Evolutionary conservation across 2,113 vertebrate genomes (phyloP), one percentile per base, ranked within the genome.

Genomic region (Coregonus clupeaformis): DNA sequence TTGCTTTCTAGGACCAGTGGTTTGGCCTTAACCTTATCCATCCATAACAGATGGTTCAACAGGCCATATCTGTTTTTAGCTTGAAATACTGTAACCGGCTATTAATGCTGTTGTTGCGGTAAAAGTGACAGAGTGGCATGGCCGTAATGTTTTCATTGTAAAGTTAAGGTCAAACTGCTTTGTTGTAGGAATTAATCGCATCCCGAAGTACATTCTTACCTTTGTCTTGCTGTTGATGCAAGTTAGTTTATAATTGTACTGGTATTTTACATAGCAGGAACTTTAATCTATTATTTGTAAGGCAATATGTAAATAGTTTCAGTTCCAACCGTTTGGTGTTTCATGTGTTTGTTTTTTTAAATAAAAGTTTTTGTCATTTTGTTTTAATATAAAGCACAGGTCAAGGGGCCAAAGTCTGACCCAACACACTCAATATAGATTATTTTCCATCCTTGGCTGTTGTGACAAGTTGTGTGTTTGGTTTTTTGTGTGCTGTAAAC

Each of bases 221-320:
- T 84, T 68, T 81, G 68, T 75, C 29, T 82, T 77, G 74, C 69
- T 78, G 70, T 84, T 73, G 75, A 79, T 79, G 78, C 64, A 73
- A 64, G 71, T 81, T 81, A 80, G 76, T 83, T 80, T 81, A 77
- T 76, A 76, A 64, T 76, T 76, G 68, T 77, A 74, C 72, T 75
- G 71, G 69, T 80, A 75, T 88, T 86, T 85, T 83, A 85, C 77
- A 76, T 62, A 79, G 79, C 83, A 80, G 82, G 73, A 84, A 74
- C 75, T 84, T 84, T 73, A 85, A 83, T 64, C 47, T 57, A 30
- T 57, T 71, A 30, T 71, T 71, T 71, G 24, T 57, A 73, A 73
- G 72, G 72, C 72, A 52, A 73, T 49, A 73, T 73, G 72, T 73
- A 73, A 49, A 73, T 73, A 73, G 72, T 32, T 45, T 73, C 72